These are phyloP conservation scores for Nudaria mundana DNA, from an alignment of 2,888 invertebrate genomes.

Conservation along the genomic window DNA sequence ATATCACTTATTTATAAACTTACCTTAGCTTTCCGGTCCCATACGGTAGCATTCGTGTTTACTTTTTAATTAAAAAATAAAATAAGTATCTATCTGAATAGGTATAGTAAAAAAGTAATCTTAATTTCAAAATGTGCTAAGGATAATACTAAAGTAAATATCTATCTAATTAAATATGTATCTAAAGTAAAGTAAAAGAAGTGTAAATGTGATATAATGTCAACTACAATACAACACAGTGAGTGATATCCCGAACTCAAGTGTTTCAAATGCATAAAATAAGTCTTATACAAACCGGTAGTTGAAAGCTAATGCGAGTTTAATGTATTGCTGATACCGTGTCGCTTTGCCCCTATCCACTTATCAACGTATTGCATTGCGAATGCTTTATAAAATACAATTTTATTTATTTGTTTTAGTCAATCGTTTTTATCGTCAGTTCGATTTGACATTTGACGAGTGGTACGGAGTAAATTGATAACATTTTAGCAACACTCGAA, in stretches of 20 bases:
- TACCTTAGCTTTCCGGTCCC: too few relatives aligned
- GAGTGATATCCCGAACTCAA: conserved; percentile 36
- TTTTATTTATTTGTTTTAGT: conserved; percentile 33
- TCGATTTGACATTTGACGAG: conserved; percentile 33
- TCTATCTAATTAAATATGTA: too few relatives aligned
- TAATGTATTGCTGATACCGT: conserved; percentile 58
- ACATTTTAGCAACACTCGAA: conserved; percentile 11
- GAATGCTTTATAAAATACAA: conserved; percentile 37
- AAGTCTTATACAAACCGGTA: conserved; percentile 49
- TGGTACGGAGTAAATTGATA: conserved; percentile 24
- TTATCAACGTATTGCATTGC: conserved; percentile 43
- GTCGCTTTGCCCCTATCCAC: conserved; percentile 49
- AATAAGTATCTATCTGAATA: too few relatives aligned
- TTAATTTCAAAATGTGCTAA: too few relatives aligned
- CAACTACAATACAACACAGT: conserved; percentile 30
- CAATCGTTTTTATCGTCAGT: conserved; percentile 30
- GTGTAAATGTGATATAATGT: too few relatives aligned
- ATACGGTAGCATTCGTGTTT: too few relatives aligned
- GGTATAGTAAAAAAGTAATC: too few relatives aligned
- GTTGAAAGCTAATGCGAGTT: conserved; percentile 66
- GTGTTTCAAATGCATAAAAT: conserved; percentile 50
- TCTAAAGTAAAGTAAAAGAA: too few relatives aligned
- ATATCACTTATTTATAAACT: not conserved
- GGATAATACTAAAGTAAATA: too few relatives aligned
- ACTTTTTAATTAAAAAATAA: too few relatives aligned